Base-by-base conservation (phyloP, 2,113 vertebrate species). In the Sceloporus tristichus region DNA sequence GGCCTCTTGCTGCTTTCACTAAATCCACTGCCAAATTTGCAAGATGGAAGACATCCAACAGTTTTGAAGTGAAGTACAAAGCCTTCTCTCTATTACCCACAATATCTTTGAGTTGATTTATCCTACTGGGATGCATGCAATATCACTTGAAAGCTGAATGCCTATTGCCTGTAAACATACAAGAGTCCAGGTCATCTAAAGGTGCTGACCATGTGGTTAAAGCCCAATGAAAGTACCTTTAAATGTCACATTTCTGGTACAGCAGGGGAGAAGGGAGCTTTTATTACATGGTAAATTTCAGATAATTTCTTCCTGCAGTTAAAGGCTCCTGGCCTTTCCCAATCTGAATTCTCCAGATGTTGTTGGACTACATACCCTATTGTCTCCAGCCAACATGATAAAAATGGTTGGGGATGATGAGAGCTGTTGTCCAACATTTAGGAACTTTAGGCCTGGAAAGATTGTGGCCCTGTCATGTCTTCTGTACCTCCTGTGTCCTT, bases 1-100 rank as follows among this genome's bases (percentile, higher is more conserved):
- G 73, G 29, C 84, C 34, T 76, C 74, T 77, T 65, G 84, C 56
- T 85, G 74, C 27, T 85, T 85, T 62, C 56, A 65, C 54, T 77
- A 25, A 42, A 76, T 76, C 54, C 29, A 7, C 84, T 85, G 73
- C 74, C 84, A 85, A 77, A n/a, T 48, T 42, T 65, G 34, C 76
- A 65, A 10, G 73, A 85, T 85, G 84, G 74, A 66, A 85, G 25
- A 65, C 40, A 38, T 62, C 73, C 73, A 85, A 66, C 23, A n/a
- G 56, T 38, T 48, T 65, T 85, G 75, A 27, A 65, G 56, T 85
- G 75, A 27, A 65, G 56, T 42, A 77, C 84, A 85, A 76, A 76
- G 54, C 10, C 83, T 75, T 75, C 56, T 62, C 84, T 77, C 38
- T 77, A 6, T 42, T 65, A 65, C 34, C 56, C 68, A 65, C 54